Evolutionary conservation across 2,888 invertebrate genomes (phyloP).

Genomic region (Tetanocera ferruginea): DNA sequence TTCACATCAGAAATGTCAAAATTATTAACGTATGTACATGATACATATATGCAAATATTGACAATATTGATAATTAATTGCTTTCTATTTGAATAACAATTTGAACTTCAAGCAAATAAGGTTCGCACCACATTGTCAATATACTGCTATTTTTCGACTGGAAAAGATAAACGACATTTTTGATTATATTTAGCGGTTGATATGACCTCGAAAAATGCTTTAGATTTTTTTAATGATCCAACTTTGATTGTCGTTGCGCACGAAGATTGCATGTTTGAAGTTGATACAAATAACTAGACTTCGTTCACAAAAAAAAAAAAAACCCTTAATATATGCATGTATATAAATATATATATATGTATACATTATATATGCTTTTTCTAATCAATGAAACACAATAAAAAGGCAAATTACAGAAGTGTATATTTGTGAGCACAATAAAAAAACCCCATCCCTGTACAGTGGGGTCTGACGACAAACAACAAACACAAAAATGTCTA

Average conservation of each 20-base stretch:
- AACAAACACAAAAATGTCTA: no score
- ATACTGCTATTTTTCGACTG: constrained; percentile 28
- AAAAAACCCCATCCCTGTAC: background rate
- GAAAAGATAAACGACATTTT: constrained; percentile 52
- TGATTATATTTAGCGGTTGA: constrained; percentile 42
- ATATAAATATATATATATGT: background rate
- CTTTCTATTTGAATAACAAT: no score
- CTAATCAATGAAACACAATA: constrained; percentile 22
- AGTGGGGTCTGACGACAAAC: background rate
- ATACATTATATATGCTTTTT: background rate
- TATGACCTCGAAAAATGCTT: constrained; percentile 43
- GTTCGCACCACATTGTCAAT: no score
- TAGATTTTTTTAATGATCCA: constrained; percentile 23
- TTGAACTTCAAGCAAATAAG: no score
- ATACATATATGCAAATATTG: constrained; percentile 28
- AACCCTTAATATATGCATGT: background rate
- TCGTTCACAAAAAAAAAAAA: background rate
- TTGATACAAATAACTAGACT: background rate
- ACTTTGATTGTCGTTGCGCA: constrained; percentile 24
- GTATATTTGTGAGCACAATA: background rate
- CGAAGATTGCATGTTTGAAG: constrained; percentile 36
- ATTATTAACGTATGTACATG: no score
- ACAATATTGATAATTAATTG: constrained; percentile 5
- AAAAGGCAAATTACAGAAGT: background rate
- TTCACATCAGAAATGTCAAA: no score